Percentiles rank a stretch among this genome's conserved stretches.
phyloP scores from a whole-genome alignment of 2,888 invertebrate species.

The Conomelus anceps region DNA sequence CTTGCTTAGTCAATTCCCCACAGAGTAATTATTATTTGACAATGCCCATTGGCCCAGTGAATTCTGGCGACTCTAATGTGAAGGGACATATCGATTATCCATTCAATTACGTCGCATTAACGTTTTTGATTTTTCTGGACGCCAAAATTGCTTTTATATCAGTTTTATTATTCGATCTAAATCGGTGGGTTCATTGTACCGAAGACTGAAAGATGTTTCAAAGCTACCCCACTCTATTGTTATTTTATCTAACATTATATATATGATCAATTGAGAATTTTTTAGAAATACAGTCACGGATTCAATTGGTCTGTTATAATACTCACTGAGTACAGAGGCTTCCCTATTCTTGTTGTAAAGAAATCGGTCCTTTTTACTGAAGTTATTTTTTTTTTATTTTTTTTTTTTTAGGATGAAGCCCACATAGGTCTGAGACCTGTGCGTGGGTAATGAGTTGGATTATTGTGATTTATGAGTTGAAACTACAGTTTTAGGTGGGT shows the following conservation, averaged over 20 bases:
- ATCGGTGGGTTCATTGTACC: neutral
- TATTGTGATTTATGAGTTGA: too few species aligned
- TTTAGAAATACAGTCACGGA: neutral
- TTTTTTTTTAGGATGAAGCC: too few species aligned
- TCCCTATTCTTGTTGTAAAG: neutral
- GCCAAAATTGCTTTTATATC: neutral
- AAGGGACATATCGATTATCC: neutral
- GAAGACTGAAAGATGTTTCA: neutral
- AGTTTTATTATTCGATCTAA: neutral
- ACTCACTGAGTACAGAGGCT: neutral
- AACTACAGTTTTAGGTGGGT: neutral
- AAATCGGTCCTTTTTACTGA: too few species aligned
- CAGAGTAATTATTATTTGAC: neutral
- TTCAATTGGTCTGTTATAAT: neutral
- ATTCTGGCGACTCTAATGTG: neutral
- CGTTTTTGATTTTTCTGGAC: neutral
- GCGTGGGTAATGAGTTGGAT: neutral
- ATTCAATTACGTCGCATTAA: neutral
- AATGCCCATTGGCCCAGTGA: neutral
- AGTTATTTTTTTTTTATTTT: too few species aligned
- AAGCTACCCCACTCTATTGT: neutral
- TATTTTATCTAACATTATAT: neutral
- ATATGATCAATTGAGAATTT: neutral
- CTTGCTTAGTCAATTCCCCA: neutral
- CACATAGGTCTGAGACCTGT: too few species aligned